Base-by-base conservation (phyloP, 2,888 invertebrate genomes). In the Brachyptera risi region DNA sequence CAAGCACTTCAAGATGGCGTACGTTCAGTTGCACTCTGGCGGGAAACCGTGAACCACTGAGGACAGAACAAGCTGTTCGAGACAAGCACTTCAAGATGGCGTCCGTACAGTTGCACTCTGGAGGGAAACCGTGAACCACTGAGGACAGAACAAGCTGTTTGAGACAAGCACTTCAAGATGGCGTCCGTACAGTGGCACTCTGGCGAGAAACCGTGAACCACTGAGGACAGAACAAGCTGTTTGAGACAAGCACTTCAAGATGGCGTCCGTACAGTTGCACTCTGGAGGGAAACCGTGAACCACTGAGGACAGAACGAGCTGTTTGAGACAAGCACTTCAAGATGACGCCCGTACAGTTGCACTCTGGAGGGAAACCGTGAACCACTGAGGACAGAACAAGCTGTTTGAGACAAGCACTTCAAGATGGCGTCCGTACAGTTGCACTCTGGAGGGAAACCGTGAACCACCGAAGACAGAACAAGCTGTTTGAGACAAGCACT, bases 311-410 rank as follows among this genome's bases (percentile, higher is more conserved):
- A n/a, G n/a, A n/a, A n/a, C n/a, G n/a, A n/a, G n/a, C n/a, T n/a
- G n/a, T n/a, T n/a, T n/a, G n/a, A n/a, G n/a, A n/a, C n/a, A n/a
- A n/a, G n/a, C n/a, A n/a, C 35, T 58, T 65, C 2, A 68, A 68
- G 1, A 63, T 71, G 71, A 35, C 60, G 31, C 71, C 69, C 2
- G 27, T 64, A 44, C 74, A 75, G 13, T 61, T 51, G 42, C 64
- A 65, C 19, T 23, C 59, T 5, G 54, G 44, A 11, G 71, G 69
- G 40, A 68, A 65, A 4, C 67, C 62, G 15, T 62, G 58, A 35
- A 66, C 31, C 61, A 70, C 74, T 74, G 59, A 4, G 59, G 62
- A 58, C n/a, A n/a, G n/a, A n/a, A n/a, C n/a, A n/a, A n/a, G n/a
- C n/a, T n/a, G n/a, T n/a, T n/a, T n/a, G n/a, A n/a, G n/a, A n/a